These are phyloP conservation scores for Fistularia tabacaria DNA, from an alignment of 2,797 vertebrate genomes.

Conservation along the genomic window DNA sequence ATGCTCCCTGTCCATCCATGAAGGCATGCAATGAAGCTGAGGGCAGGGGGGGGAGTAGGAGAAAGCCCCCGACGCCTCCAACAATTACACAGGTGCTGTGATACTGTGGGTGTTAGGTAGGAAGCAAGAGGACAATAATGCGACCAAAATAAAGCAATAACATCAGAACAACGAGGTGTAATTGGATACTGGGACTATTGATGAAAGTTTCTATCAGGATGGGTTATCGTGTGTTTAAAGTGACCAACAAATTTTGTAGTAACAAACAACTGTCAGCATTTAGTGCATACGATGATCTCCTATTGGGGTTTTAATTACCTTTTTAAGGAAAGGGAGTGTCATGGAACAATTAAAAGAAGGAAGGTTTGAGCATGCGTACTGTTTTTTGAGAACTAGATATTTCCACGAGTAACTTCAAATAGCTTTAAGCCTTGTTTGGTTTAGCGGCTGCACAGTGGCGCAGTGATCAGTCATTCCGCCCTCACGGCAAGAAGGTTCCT, in stretches of 20 bases:
- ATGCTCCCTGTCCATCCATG: constrained; percentile 21
- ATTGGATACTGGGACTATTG: not conserved
- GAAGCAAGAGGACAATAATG: not conserved
- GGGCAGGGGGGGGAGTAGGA: not conserved
- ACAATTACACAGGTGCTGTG: not conserved
- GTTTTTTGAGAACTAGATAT: not conserved
- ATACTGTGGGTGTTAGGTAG: not conserved
- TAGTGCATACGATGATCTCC: not conserved
- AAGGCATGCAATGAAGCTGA: constrained; percentile 1
- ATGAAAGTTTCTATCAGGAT: not conserved
- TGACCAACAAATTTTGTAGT: not conserved
- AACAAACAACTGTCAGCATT: not conserved
- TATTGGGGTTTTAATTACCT: too few species aligned
- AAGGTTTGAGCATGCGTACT: too few species aligned
- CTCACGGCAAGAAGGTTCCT: too few species aligned
- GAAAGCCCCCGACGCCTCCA: too few species aligned
- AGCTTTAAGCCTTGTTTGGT: too few species aligned
- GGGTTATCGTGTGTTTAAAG: not conserved
- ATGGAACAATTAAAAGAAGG: too few species aligned
- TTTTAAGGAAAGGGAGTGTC: too few species aligned
- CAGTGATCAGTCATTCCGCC: too few species aligned
- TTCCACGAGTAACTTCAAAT: not conserved
- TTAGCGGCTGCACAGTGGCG: too few species aligned
- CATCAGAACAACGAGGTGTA: constrained; percentile 1
- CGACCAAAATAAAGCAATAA: not conserved